Percentiles rank a stretch among this genome's conserved stretches.
Evolutionary conservation across 2,113 vertebrate genomes (phyloP).

Genomic region (Rallus limicola): DNA sequence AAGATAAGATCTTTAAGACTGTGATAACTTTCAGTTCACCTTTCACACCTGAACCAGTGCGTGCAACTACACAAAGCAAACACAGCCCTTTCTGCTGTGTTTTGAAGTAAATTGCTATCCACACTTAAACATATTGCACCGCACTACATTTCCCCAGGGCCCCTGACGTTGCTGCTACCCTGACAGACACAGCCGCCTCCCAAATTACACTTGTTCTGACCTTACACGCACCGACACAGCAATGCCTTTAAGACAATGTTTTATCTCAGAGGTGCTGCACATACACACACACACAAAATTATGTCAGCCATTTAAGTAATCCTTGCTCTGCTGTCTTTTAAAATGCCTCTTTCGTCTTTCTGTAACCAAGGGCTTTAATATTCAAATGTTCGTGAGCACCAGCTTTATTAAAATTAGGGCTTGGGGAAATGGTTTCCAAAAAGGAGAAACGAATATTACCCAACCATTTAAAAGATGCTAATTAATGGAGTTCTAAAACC

Average conservation of each 20-base stretch:
- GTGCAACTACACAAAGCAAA: background rate
- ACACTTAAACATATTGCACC: background rate
- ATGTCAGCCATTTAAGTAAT: constrained; percentile 45
- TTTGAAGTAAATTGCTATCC: constrained; percentile 37
- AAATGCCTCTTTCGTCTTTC: constrained; percentile 72
- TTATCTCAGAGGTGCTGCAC: constrained; percentile 41
- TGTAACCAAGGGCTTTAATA: constrained; percentile 78
- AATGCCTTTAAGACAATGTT: constrained; percentile 56
- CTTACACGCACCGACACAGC: background rate
- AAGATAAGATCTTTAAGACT: background rate
- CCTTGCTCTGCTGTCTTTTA: constrained; percentile 65
- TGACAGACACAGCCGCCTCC: background rate
- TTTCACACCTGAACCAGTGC: constrained; percentile 19
- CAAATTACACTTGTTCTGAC: background rate
- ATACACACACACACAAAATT: constrained; percentile 24
- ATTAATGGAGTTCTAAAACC: constrained; percentile 81
- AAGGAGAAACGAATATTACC: constrained; percentile 75
- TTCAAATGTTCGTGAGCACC: constrained; percentile 76
- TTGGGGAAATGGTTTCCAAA: constrained; percentile 75
- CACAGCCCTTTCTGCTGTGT: background rate
- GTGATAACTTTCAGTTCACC: constrained; percentile 7
- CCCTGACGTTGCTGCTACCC: background rate
- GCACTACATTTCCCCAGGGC: background rate
- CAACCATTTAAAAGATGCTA: constrained; percentile 82
- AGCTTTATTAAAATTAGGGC: constrained; percentile 82